Evolutionary conservation across 2,888 invertebrate genomes (phyloP).

Genomic region (Nephrotoma appendiculata): DNA sequence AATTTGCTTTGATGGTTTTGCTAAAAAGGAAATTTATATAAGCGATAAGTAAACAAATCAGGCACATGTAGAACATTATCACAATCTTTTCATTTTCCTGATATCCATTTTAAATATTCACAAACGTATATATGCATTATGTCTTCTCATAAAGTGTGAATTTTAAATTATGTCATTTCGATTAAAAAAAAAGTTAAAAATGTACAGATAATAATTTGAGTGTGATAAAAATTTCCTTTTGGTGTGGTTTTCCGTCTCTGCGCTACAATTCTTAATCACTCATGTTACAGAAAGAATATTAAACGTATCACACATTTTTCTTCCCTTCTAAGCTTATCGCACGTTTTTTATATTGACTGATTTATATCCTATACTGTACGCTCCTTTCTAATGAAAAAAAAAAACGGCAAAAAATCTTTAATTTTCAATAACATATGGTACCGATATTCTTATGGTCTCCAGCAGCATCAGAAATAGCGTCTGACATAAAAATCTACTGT

Average conservation of each 20-base stretch:
- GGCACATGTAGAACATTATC: background rate
- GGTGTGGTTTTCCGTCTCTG: background rate
- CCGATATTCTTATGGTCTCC: background rate
- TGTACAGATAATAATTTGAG: background rate
- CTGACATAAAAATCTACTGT: background rate
- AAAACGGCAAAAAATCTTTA: background rate
- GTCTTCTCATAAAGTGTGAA: background rate
- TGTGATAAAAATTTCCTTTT: background rate
- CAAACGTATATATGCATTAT: background rate
- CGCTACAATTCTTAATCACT: background rate
- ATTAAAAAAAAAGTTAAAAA: background rate
- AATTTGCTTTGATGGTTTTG: background rate
- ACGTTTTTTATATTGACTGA: background rate
- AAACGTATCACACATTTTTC: background rate
- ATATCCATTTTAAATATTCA: background rate
- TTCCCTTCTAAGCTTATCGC: background rate
- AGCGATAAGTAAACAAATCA: background rate
- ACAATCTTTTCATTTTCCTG: background rate
- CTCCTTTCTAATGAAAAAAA: background rate
- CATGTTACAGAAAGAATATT: background rate
- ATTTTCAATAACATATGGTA: background rate
- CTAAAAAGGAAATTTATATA: background rate
- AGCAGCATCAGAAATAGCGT: background rate
- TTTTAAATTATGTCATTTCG: background rate
- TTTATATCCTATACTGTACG: background rate